Percentiles rank a stretch among this genome's conserved stretches.
Conservation (phyloP, 2,797 vertebrate species). For the Poliocrania exsul region DNA sequence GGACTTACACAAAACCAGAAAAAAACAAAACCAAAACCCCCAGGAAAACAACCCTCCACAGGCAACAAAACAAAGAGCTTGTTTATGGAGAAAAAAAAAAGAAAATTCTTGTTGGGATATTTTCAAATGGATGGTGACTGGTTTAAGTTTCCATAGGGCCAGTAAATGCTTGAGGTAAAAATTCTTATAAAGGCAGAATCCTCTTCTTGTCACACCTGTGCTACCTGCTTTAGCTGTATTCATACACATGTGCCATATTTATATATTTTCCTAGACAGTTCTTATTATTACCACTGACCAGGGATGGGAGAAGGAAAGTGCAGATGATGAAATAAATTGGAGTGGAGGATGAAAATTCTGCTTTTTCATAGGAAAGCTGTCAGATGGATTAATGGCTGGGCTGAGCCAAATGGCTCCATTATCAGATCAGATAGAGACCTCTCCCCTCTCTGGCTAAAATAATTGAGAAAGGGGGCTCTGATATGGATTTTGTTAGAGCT, state of each 20-base stretch:
- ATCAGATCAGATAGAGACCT: constrained; percentile 43
- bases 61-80: not conserved
- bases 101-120: not conserved
- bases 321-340: constrained; percentile 53
- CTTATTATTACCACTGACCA: not conserved
- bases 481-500: constrained; percentile 52
- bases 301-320: not conserved
- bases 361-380: constrained; percentile 59
- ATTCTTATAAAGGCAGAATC: not conserved
- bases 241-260: not conserved
- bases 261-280: constrained; percentile 25
- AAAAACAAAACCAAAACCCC: not conserved
- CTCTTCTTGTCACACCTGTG: not conserved
- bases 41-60: not conserved
- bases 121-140: not conserved
- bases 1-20: not conserved
- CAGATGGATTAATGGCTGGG: constrained; percentile 48
- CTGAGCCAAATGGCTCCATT: constrained; percentile 39
- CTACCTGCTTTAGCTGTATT: not conserved
- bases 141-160: not conserved
- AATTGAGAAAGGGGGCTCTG: constrained; percentile 39
- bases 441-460: constrained; percentile 26
- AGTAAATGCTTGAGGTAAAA: not conserved
- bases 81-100: not conserved
- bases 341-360: constrained; percentile 26